Conservation (phyloP, 2,113 vertebrate species). For the Pionites leucogaster region DNA sequence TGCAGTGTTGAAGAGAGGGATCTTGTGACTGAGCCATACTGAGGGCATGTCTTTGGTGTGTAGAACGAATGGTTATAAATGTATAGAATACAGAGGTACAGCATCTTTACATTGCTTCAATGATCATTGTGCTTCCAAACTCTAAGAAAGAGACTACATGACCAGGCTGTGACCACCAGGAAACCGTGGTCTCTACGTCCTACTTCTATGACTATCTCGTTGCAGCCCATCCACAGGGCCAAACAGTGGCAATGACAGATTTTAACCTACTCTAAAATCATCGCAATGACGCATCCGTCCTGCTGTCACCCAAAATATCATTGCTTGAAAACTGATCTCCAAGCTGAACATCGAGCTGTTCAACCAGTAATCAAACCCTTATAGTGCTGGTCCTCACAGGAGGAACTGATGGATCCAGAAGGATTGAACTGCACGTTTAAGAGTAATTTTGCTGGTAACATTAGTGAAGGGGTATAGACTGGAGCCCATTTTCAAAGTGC, state of each 20-base stretch:
- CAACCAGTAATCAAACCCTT: not conserved
- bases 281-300: not conserved
- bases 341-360: not conserved
- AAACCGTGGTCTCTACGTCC: not conserved
- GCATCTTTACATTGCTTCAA: not conserved
- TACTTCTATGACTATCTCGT: not conserved
- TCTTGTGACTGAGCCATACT: not conserved
- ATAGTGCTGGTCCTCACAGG: not conserved
- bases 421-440: not conserved
- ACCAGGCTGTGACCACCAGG: not conserved
- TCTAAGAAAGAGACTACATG: not conserved
- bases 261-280: not conserved
- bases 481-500: not conserved
- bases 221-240: not conserved
- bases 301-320: not conserved
- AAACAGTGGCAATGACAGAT: not conserved
- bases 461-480: not conserved
- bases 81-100: not conserved
- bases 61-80: not conserved
- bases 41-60: not conserved
- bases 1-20: not conserved
- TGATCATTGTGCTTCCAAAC: not conserved
- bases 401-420: not conserved
- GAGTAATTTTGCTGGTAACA: not conserved
- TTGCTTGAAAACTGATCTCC: not conserved